phyloP scores from a whole-genome alignment of 2,113 vertebrate species.

The Dolichallabes microphthalmus region DNA sequence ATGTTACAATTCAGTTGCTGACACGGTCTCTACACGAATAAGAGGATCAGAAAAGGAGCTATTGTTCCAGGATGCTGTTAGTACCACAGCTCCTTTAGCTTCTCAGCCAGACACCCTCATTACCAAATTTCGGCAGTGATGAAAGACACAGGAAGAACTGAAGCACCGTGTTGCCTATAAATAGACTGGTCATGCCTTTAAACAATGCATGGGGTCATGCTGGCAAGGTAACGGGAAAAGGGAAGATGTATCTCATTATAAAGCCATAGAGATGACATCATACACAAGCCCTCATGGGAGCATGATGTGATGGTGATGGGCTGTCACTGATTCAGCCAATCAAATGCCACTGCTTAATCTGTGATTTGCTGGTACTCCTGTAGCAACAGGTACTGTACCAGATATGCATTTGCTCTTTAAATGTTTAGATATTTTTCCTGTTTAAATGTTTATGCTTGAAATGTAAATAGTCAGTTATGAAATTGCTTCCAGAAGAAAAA shows the following conservation, averaged over 20 bases:
- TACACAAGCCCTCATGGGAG: constrained; percentile 30
- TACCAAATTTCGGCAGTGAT: constrained; percentile 47
- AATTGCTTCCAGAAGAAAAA: not conserved
- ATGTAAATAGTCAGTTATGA: not conserved
- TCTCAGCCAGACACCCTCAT: constrained; percentile 40
- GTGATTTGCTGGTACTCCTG: constrained; percentile 36
- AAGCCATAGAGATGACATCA: constrained; percentile 36
- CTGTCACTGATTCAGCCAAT: constrained; percentile 43
- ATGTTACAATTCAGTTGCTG: constrained; percentile 34
- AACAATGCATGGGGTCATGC: constrained; percentile 31
- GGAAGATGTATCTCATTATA: constrained; percentile 45
- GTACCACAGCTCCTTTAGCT: constrained; percentile 3
- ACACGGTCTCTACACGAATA: constrained; percentile 20
- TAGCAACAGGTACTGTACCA: constrained; percentile 16
- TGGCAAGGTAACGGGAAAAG: constrained; percentile 17
- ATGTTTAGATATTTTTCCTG: not conserved
- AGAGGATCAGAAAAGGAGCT: constrained; percentile 19
- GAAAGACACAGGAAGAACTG: constrained; percentile 30
- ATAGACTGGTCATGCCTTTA: constrained; percentile 41
- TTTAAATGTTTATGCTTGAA: not conserved
- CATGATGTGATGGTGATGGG: constrained; percentile 29
- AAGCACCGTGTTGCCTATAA: constrained; percentile 34
- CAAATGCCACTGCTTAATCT: constrained; percentile 17
- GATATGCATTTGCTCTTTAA: not conserved
- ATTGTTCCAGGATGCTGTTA: constrained; percentile 32